Percentiles rank a stretch among this genome's conserved stretches.
phyloP scores from a whole-genome alignment of 2,888 invertebrate genomes.

The Conops quadrifasciatus region DNA sequence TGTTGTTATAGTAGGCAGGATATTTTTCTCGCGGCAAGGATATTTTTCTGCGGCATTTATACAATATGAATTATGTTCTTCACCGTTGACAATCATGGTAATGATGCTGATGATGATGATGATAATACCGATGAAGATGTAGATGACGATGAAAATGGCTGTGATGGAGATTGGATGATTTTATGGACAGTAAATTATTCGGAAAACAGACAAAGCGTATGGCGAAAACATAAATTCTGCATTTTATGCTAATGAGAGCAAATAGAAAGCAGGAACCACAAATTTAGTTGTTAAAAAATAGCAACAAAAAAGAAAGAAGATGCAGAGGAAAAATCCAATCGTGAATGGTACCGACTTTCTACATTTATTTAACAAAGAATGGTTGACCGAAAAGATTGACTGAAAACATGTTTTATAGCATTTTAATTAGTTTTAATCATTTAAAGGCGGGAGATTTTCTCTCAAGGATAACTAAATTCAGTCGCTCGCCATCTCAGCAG shows the following conservation, averaged over 20 bases:
- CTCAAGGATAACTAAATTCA: neutral
- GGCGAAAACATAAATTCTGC: conserved; percentile 23
- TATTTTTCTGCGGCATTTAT: neutral
- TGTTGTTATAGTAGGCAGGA: conserved; percentile 47
- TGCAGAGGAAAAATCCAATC: neutral
- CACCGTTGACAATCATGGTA: neutral
- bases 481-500: no score
- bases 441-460: no score
- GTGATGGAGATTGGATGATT: conserved; percentile 13
- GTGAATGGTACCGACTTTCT: neutral
- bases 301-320: neutral
- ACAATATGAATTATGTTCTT: conserved; percentile 21
- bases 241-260: conserved; percentile 27
- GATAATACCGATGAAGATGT: neutral
- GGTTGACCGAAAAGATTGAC: neutral
- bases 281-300: neutral
- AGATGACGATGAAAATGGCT: conserved; percentile 3
- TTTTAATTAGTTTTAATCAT: neutral
- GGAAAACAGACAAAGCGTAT: conserved; percentile 26
- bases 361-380: no score
- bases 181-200: conserved; percentile 34
- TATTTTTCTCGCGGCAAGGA: neutral
- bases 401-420: neutral
- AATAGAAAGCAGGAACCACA: neutral
- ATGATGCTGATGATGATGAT: conserved; percentile 14